Conservation (phyloP, 2,888 invertebrate species). For the Cylindroiulus punctatus region DNA sequence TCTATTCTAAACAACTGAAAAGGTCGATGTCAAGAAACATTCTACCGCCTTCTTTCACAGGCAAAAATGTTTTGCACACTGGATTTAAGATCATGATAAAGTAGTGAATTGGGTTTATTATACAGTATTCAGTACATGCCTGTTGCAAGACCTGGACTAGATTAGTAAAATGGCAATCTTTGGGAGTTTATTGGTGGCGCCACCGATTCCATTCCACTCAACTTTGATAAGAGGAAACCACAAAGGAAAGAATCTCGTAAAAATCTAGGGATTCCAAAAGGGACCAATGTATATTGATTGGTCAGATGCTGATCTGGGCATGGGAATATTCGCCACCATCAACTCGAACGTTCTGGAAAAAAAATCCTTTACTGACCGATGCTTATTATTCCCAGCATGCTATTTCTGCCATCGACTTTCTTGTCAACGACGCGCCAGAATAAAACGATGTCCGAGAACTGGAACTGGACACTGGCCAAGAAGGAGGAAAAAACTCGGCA, state of each 20-base stretch:
- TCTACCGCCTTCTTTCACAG: too few relatives aligned
- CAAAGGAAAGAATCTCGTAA: slow-evolving; percentile 1
- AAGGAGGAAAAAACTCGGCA: slow-evolving; percentile 16
- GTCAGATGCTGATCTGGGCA: neutral
- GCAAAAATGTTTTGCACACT: too few relatives aligned
- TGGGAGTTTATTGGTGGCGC: neutral
- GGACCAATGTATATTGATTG: slow-evolving; percentile 39
- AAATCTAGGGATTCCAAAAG: slow-evolving; percentile 30
- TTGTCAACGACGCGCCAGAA: neutral
- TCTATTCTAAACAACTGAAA: too few relatives aligned
- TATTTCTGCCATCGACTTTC: slow-evolving; percentile 24
- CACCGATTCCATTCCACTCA: neutral
- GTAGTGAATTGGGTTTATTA: too few relatives aligned
- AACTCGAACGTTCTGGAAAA: slow-evolving; percentile 1
- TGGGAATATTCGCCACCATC: slow-evolving; percentile 25
- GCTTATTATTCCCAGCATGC: slow-evolving; percentile 27
- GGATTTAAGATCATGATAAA: too few relatives aligned
- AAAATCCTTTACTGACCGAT: slow-evolving; percentile 8
- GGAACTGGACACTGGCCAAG: slow-evolving; percentile 1
- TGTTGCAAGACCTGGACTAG: neutral
- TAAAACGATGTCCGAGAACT: neutral
- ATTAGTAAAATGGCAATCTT: neutral
- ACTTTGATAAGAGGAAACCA: neutral
- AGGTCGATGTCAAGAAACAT: too few relatives aligned
- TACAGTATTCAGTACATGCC: too few relatives aligned